Evolutionary conservation across 1,140 invertebrate genomes (phyloP), one percentile per base, ranked within the genome.

Genomic region (Bombus waltoni): DNA sequence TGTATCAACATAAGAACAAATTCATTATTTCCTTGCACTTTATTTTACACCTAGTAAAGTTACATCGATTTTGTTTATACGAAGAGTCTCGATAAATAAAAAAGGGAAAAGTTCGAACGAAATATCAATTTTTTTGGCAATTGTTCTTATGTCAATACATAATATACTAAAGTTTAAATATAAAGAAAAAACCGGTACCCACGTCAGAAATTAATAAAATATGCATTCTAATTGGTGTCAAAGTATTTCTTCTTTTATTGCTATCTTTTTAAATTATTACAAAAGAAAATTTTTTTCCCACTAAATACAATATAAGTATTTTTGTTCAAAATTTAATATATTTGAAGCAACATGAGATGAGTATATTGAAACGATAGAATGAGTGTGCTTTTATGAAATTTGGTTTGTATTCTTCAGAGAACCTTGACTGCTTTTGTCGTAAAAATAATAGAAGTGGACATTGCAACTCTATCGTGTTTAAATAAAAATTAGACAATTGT

Each of bases 1-100:
- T 91, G 90, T 91, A 86, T 91, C 78, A 87, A 88, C 86, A 89
- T 88, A 91, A 91, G 87, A 91, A 91, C 88, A 87, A 87, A 80
- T 88, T 35, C 5, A 76, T 28, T 28, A 22, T 53, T 73, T 62
- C n/a, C 22, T 65, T 18, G 32, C 42, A 35, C 3, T 44, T 53
- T 65, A 47, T 53, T 40, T 73, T 73, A 0, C 32, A 8, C 59
- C 5, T 44, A 57, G 38, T 38, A 38, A 38, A 62, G 35, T 44
- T 74, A 2, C 18, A 2, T 28, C 2, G 9, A 65, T 65, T 59
- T 59, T 1, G 9, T 25, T 44, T 42, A 25, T 59, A 11, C 0
- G 3, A 42, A 35, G 10, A 28, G 15, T 18, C 13, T 35, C 0
- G 4, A 53, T 9, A 13, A 62, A 73, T 42, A 22, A 2, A 42